Percentiles rank a stretch among this genome's conserved stretches.
phyloP scores from a whole-genome alignment of 2,797 vertebrate genomes.

The Vireo griseus region DNA sequence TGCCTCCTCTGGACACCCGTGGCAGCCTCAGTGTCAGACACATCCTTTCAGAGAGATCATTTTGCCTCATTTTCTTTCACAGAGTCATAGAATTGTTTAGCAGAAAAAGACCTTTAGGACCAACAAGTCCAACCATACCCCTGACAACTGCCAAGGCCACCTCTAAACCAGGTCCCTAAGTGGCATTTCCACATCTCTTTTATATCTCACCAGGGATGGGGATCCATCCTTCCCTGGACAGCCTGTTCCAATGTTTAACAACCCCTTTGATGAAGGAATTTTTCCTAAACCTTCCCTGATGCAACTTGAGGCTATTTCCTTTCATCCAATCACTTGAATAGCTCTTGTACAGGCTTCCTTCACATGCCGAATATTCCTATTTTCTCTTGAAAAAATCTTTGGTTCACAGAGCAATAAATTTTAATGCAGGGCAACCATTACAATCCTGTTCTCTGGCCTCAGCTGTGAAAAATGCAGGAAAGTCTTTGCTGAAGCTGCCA shows the following conservation, averaged over 20 bases:
- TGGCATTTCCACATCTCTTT: not conserved
- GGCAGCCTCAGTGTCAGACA: not conserved
- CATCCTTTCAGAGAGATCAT: not conserved
- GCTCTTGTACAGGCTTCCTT: not conserved
- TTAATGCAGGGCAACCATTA: not conserved
- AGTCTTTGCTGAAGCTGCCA: not conserved
- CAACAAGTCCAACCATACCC: rapidly evolving
- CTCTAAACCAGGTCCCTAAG: not conserved
- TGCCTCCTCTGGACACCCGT: not conserved
- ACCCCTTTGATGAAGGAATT: not conserved
- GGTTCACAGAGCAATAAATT: rapidly evolving
- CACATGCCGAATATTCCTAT: not conserved
- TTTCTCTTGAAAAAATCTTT: not conserved
- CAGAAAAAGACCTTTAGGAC: not conserved
- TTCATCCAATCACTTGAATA: not conserved
- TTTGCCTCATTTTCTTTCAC: not conserved
- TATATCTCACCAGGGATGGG: not conserved
- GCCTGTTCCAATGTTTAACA: not conserved
- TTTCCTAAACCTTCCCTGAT: not conserved
- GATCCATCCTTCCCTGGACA: not conserved
- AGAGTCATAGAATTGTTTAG: not conserved
- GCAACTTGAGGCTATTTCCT: not conserved
- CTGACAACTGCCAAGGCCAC: not conserved
- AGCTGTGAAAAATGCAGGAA: not conserved
- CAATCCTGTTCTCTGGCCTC: not conserved